A percentile compares a stretch with the other conserved stretches of the same genome.
Conservation (phyloP, 2,888 invertebrate genomes). For the Cyclophora albipunctata region DNA sequence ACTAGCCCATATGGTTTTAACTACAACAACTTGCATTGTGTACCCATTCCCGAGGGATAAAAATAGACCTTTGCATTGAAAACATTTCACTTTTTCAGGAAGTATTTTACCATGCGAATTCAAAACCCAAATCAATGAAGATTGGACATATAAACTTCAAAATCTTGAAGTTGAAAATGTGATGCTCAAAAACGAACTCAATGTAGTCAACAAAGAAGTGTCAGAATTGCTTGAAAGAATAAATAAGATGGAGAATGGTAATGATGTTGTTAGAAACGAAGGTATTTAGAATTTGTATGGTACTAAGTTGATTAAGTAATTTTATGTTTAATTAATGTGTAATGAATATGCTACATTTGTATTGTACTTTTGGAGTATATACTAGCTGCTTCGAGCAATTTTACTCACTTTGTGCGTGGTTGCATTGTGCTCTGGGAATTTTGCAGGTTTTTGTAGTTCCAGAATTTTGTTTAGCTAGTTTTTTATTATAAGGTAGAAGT, state of each 20-base stretch:
- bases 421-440: too few species aligned
- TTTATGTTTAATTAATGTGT: background rate
- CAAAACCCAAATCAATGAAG: conserved; percentile 32
- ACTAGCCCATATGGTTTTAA: too few species aligned
- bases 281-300: conserved; percentile 22
- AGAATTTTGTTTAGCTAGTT: too few species aligned
- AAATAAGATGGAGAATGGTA: conserved; percentile 55
- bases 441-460: too few species aligned
- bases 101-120: conserved; percentile 48
- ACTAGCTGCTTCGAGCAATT: too few species aligned
- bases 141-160: conserved; percentile 43
- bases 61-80: too few species aligned
- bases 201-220: conserved; percentile 56
- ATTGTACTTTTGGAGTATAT: too few species aligned
- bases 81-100: conserved; percentile 29
- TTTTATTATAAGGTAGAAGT: too few species aligned
- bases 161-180: conserved; percentile 63
- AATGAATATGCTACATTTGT: background rate
- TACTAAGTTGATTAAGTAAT: background rate
- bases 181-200: conserved; percentile 65
- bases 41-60: too few species aligned
- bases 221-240: conserved; percentile 47
- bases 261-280: conserved; percentile 29
- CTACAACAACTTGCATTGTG: too few species aligned
- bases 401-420: too few species aligned